Percentiles rank a stretch among this genome's conserved stretches.
These are phyloP conservation scores for Salarias fasciatus DNA, from an alignment of 2,797 vertebrate genomes.

Conservation along the genomic window DNA sequence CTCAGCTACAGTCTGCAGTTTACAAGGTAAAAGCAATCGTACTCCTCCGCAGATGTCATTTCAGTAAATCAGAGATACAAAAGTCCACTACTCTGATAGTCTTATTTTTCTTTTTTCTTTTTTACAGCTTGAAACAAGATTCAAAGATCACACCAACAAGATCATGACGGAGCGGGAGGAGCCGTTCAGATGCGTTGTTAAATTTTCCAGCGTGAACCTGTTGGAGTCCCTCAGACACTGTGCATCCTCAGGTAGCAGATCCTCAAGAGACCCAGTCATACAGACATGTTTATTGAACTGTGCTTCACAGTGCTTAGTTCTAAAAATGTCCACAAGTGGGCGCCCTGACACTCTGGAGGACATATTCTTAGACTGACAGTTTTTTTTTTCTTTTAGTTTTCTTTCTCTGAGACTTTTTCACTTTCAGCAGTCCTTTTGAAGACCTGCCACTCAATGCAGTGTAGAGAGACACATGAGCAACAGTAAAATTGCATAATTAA, in stretches of 20 bases:
- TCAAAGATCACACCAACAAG: constrained; percentile 78
- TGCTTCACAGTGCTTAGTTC: neutral
- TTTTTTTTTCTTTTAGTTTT: neutral
- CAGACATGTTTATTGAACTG: neutral
- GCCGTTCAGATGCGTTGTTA: constrained; percentile 89
- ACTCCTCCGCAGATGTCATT: neutral
- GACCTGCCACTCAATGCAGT: neutral
- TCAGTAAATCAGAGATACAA: neutral
- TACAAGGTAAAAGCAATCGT: constrained; percentile 75
- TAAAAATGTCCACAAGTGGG: constrained; percentile 61
- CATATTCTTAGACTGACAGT: too few species aligned
- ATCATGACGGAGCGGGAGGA: constrained; percentile 79
- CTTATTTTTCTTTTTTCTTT: neutral
- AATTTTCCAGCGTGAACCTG: constrained; percentile 90
- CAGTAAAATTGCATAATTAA: neutral
- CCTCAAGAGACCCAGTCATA: too few species aligned
- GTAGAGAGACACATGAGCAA: neutral
- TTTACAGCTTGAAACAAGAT: constrained; percentile 91
- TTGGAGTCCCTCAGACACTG: constrained; percentile 90
- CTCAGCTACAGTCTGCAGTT: constrained; percentile 87
- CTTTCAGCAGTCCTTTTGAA: neutral
- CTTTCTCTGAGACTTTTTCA: neutral
- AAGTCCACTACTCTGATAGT: neutral
- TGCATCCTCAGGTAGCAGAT: constrained; percentile 84
- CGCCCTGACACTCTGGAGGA: neutral